These are phyloP conservation scores for Halichoeres trimaculatus DNA, from an alignment of 2,113 vertebrate genomes.

Conservation along the genomic window DNA sequence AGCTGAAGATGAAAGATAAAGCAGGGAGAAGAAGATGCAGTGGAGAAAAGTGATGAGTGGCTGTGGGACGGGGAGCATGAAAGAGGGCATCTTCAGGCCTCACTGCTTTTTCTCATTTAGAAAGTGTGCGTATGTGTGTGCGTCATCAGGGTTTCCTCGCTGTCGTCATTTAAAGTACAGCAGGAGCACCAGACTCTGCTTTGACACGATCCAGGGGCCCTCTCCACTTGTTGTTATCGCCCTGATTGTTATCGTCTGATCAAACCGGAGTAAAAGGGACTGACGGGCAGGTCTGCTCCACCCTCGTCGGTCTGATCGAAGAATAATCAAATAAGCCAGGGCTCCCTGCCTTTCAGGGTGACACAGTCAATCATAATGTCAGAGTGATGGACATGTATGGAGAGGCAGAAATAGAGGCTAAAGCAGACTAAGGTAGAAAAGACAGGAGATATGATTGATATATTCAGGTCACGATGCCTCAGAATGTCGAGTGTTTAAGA, in stretches of 20 bases:
- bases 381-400: background rate
- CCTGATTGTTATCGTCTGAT: background rate
- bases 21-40: slow-evolving; percentile 45
- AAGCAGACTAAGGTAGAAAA: background rate
- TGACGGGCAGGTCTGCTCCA: slow-evolving; percentile 42
- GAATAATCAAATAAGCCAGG: slow-evolving; percentile 43
- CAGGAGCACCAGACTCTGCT: slow-evolving; percentile 29
- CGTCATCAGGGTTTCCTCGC: slow-evolving; percentile 53
- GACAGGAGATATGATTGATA: background rate
- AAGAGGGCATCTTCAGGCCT: slow-evolving; percentile 72
- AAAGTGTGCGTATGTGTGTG: background rate
- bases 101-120: slow-evolving; percentile 66
- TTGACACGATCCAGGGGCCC: slow-evolving; percentile 28
- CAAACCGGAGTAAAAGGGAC: slow-evolving; percentile 12
- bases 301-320: background rate
- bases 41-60: slow-evolving; percentile 34
- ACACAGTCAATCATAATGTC: slow-evolving; percentile 21
- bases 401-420: background rate
- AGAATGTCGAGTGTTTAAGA: slow-evolving; percentile 3
- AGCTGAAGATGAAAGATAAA: slow-evolving; percentile 24
- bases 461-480: slow-evolving; percentile 19
- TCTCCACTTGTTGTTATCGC: slow-evolving; percentile 24
- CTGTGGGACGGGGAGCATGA: slow-evolving; percentile 15
- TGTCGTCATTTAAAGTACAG: slow-evolving; percentile 19
- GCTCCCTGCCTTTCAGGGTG: slow-evolving; percentile 10